A percentile compares a stretch with the other conserved stretches of the same genome.
Evolutionary conservation across 2,888 invertebrate genomes (phyloP).

Genomic region (Diaphora mendica): DNA sequence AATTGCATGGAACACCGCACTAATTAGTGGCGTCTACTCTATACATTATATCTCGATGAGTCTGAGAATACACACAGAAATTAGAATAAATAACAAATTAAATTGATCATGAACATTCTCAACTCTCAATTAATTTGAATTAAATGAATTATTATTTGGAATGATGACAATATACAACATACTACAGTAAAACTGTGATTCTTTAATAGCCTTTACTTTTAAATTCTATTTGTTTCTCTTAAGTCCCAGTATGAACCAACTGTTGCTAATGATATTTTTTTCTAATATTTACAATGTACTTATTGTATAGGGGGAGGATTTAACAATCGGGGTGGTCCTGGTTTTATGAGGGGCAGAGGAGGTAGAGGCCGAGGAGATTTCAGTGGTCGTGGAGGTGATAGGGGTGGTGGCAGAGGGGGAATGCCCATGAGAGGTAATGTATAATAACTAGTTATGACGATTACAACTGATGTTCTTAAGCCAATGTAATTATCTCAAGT

Average conservation of each 20-base stretch:
- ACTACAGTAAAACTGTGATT: no score
- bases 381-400: constrained; percentile 69
- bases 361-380: constrained; percentile 80
- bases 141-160: no score
- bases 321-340: constrained; percentile 77
- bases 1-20: no score
- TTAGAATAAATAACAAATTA: no score
- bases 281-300: not conserved
- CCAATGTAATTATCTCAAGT: not conserved
- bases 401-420: constrained; percentile 75
- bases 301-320: constrained; percentile 71
- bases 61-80: no score
- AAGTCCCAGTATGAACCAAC: not conserved
- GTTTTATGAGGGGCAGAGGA: constrained; percentile 76
- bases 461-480: not conserved
- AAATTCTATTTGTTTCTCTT: not conserved
- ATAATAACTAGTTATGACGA: constrained; percentile 4
- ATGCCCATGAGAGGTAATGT: constrained; percentile 80
- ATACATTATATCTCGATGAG: no score
- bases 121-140: no score
- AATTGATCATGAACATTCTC: no score
- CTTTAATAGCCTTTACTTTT: no score
- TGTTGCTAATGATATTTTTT: not conserved
- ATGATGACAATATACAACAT: no score
- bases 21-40: no score